These are phyloP conservation scores for Emberiza fucata DNA, from an alignment of 2,113 vertebrate species.

Conservation along the genomic window DNA sequence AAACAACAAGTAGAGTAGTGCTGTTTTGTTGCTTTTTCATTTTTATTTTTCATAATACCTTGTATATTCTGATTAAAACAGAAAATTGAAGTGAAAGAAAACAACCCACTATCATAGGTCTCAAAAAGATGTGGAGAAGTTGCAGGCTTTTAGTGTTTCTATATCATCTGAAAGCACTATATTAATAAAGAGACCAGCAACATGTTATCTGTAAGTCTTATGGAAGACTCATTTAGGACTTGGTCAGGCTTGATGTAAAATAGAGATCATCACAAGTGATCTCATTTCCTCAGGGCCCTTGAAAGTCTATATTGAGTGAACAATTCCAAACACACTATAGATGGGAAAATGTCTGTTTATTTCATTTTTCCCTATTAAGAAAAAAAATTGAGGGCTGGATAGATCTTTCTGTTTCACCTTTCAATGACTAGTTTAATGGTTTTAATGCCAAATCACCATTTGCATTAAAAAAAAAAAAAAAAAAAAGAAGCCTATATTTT, in stretches of 20 bases:
- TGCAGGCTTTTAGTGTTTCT: neutral
- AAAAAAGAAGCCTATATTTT: neutral
- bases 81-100: neutral
- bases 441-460: neutral
- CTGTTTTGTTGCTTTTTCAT: neutral
- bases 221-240: neutral
- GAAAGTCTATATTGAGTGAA: neutral
- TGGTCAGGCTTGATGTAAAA: neutral
- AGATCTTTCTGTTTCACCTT: neutral
- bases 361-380: neutral
- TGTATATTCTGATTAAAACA: neutral
- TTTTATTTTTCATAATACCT: neutral
- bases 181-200: neutral
- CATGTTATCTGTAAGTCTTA: neutral
- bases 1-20: neutral
- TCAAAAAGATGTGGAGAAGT: neutral
- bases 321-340: neutral
- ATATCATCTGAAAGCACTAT: neutral
- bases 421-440: neutral
- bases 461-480: no score
- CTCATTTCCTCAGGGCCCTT: neutral
- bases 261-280: neutral
- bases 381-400: neutral
- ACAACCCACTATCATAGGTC: neutral
- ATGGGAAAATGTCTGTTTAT: neutral